Evolutionary conservation across 2,888 invertebrate species (phyloP).

Genomic region (Hypomecis atomaria): DNA sequence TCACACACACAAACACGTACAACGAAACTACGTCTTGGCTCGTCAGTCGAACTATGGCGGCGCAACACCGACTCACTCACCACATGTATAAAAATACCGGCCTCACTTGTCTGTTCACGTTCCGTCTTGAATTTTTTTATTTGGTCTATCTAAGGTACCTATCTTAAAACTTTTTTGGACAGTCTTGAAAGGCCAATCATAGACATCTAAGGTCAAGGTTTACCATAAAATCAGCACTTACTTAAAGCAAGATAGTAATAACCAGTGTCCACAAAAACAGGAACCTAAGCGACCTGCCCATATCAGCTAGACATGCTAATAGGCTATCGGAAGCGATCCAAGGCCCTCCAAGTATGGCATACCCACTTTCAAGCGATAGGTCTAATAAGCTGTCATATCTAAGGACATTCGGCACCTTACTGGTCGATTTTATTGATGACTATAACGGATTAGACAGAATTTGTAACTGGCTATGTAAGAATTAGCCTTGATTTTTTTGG

Average conservation of each 20-base stretch:
- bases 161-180: too few relatives aligned
- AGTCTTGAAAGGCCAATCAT: too few relatives aligned
- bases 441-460: not conserved
- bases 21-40: too few relatives aligned
- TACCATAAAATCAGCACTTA: not conserved
- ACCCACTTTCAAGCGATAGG: slow-evolving; percentile 47
- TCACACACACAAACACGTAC: too few relatives aligned
- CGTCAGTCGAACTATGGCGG: too few relatives aligned
- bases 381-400: slow-evolving; percentile 37
- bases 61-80: too few relatives aligned
- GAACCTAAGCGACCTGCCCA: slow-evolving; percentile 53
- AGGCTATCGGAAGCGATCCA: slow-evolving; percentile 69
- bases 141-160: too few relatives aligned
- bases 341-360: slow-evolving; percentile 56
- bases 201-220: not conserved
- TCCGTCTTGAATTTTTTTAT: too few relatives aligned
- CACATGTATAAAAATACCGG: too few relatives aligned
- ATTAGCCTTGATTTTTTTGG: slow-evolving; percentile 17
- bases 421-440: slow-evolving; percentile 13
- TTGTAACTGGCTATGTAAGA: not conserved
- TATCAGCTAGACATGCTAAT: slow-evolving; percentile 69
- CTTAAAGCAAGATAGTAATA: not conserved
- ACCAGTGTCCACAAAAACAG: slow-evolving; percentile 36
- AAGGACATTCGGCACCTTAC: slow-evolving; percentile 24
- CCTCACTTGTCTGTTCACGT: too few relatives aligned